Conservation (phyloP, 2,113 vertebrate species). For the Heterochromis multidens region DNA sequence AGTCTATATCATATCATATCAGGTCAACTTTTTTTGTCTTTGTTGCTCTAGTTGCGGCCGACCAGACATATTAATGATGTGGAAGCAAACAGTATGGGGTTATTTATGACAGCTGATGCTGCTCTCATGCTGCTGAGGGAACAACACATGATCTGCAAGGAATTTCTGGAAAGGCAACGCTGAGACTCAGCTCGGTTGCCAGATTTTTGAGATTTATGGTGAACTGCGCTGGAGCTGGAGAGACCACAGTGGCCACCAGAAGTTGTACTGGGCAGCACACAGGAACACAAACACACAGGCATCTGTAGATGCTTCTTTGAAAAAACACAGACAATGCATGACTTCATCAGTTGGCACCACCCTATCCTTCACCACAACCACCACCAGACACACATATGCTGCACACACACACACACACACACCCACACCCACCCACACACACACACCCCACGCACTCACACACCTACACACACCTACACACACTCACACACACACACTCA, state of each 20-base stretch:
- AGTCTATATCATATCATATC: background rate
- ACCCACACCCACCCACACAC: background rate
- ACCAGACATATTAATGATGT: slow-evolving; percentile 43
- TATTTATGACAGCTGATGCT: slow-evolving; percentile 56
- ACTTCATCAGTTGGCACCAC: slow-evolving; percentile 36
- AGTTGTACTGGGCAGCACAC: background rate
- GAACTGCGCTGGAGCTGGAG: slow-evolving; percentile 7
- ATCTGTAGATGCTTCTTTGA: background rate
- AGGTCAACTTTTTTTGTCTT: background rate
- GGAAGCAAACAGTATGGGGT: slow-evolving; percentile 20
- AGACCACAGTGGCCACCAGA: slow-evolving; percentile 18
- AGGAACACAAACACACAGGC: background rate
- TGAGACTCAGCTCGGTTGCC: slow-evolving; percentile 10
- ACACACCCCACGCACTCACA: too few species aligned
- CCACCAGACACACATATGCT: slow-evolving; percentile 12
- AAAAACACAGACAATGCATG: slow-evolving; percentile 32
- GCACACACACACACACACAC: background rate
- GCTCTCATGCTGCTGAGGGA: slow-evolving; percentile 40
- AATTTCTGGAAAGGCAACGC: slow-evolving; percentile 40
- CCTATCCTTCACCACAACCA: slow-evolving; percentile 17
- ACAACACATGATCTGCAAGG: slow-evolving; percentile 35
- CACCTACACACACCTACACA: too few species aligned
- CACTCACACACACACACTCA: background rate
- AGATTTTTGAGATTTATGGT: slow-evolving; percentile 37
- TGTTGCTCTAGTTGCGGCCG: slow-evolving; percentile 8